Evolutionary conservation across 2,888 invertebrate genomes (phyloP), one percentile per base, ranked within the genome.

Genomic region (Drosophila quinaria): DNA sequence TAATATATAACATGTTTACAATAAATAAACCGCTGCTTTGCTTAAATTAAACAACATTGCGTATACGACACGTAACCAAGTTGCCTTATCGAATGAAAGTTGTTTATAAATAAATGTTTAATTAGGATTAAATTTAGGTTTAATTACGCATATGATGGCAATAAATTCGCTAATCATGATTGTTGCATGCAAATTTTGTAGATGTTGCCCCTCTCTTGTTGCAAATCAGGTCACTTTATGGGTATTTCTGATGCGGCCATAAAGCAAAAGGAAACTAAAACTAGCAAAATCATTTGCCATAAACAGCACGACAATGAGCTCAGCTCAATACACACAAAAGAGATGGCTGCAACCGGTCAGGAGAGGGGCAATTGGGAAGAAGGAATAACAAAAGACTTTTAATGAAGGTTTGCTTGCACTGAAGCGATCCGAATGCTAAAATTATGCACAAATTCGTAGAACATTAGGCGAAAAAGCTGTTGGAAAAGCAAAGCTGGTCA

Each of bases 401-500:
- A 75, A 68, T 70, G 59, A 69, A 46, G 55, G 50, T 44, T 58
- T 76, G 77, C 59, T 58, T 60, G 56, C 68, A 62, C 41, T 39
- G 33, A 67, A 31, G 56, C 71, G 60, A 60, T 68, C 69, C 50
- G 70, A 72, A 76, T 58, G 66, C 60, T 61, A 19, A 64, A 72
- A 84, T 74, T 78, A 80, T 83, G 70, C 76, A 62, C 70, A 79
- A 58, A 64, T 51, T 37, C 42, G 4, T 47, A 52, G 64, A 31
- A 72, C 65, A 66, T 74, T 77, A 62, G 50, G 31, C 64, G 56
- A 42, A 61, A 50, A 22, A 46, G 39, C 55, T 54, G 41, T 33
- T 35, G 37, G 44, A 29, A 58, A 61, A 33, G 47, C 55, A 72
- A 64, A 65, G 61, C 75, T 77, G 82, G 80, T 80, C 82, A 85